Conservation (phyloP, 1,140 invertebrate genomes). For the Temnothorax curvispinosus region DNA sequence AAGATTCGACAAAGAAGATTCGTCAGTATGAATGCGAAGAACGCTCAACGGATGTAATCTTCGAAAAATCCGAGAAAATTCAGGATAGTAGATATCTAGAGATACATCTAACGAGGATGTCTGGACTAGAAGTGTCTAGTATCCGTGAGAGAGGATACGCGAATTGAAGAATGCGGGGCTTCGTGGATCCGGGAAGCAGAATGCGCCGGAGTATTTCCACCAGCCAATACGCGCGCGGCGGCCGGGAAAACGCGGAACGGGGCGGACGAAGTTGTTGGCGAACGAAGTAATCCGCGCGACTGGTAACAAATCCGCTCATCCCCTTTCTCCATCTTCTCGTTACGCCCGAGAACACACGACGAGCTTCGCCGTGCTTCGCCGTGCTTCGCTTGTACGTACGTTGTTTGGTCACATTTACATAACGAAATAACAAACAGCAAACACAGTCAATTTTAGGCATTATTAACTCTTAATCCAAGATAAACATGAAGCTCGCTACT, state of each 20-base stretch:
- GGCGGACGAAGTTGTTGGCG: conserved; percentile 38
- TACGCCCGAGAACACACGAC: conserved; percentile 31
- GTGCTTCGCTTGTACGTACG: background rate
- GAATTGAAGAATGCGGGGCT: background rate
- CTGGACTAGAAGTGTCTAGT: background rate
- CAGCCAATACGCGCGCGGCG: background rate
- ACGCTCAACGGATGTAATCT: background rate
- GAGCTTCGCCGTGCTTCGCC: conserved; percentile 23
- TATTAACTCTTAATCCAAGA: conserved; percentile 30
- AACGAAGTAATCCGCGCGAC: conserved; percentile 52
- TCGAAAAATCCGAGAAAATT: background rate
- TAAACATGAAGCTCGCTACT: conserved; percentile 7
- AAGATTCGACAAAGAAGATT: too few relatives aligned
- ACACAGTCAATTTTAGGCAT: conserved; percentile 42
- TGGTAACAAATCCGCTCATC: conserved; percentile 60
- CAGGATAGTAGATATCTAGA: background rate
- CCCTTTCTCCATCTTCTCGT: conserved; percentile 53
- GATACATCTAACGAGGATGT: background rate
- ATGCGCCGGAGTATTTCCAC: conserved; percentile 1
- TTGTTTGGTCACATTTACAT: conserved; percentile 44
- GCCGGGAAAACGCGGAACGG: conserved; percentile 13
- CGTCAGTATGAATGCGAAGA: background rate
- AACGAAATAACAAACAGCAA: conserved; percentile 49
- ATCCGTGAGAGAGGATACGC: background rate
- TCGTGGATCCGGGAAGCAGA: conserved; percentile 14